A percentile compares a stretch with the other conserved stretches of the same genome.
phyloP scores from a whole-genome alignment of 2,797 vertebrate species.

The Varecia variegata region DNA sequence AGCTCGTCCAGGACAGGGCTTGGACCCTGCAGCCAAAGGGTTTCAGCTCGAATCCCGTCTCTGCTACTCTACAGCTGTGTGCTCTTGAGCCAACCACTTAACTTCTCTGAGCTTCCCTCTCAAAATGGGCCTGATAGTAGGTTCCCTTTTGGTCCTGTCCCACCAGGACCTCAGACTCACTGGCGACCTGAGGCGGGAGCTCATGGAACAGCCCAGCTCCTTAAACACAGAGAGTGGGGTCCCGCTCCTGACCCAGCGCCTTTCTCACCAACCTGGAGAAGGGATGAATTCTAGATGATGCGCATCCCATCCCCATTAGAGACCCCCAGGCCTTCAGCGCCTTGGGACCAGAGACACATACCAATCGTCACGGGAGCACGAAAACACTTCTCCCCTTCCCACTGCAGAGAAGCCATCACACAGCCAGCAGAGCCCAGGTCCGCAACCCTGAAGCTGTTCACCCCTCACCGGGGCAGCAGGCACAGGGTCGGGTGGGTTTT shows the following conservation, averaged over 20 bases:
- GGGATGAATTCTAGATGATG: not conserved
- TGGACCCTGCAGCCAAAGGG: not conserved
- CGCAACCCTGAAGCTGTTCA: not conserved
- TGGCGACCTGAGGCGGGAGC: not conserved
- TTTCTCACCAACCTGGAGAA: not conserved
- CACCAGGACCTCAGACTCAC: not conserved
- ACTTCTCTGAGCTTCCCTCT: not conserved
- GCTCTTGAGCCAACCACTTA: not conserved
- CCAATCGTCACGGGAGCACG: not conserved
- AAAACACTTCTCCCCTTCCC: not conserved
- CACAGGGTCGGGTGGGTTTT: accelerated
- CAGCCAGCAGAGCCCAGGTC: not conserved
- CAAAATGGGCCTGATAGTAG: not conserved
- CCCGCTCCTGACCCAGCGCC: not conserved
- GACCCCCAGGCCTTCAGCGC: not conserved
- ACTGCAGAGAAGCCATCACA: not conserved
- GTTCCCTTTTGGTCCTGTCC: not conserved
- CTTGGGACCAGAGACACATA: not conserved
- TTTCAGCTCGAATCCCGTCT: not conserved
- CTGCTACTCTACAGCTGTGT: not conserved
- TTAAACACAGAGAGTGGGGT: not conserved
- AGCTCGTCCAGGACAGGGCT: not conserved
- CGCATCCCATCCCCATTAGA: not conserved
- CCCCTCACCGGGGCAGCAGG: not conserved
- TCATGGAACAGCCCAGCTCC: not conserved